Conservation (phyloP, 2,797 vertebrate genomes). For the Cossypha dichroa region DNA sequence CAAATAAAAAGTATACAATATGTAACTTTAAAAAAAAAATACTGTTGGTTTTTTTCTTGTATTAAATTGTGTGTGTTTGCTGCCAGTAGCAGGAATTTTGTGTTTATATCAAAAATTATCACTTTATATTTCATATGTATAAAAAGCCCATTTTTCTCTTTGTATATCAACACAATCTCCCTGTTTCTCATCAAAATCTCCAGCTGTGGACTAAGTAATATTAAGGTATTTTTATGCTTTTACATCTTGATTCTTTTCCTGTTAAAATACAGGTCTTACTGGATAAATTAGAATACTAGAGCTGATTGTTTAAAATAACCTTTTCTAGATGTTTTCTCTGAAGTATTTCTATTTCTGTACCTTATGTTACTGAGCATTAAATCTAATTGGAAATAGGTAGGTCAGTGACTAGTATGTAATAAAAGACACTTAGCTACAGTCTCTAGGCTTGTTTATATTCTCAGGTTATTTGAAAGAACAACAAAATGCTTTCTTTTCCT, state of each 20-base stretch:
- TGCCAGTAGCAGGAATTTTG: background rate
- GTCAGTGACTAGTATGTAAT: background rate
- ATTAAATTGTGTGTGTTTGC: background rate
- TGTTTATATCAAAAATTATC: background rate
- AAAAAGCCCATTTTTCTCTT: slow-evolving; percentile 24
- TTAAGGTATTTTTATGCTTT: background rate
- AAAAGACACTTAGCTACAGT: background rate
- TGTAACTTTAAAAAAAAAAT: background rate
- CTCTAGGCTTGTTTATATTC: background rate
- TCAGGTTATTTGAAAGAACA: background rate
- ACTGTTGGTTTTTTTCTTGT: background rate
- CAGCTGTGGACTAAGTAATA: slow-evolving; percentile 13
- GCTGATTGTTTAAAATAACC: background rate
- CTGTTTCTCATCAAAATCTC: background rate
- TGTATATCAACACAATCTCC: background rate
- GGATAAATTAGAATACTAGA: slow-evolving; percentile 33
- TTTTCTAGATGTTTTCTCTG: slow-evolving; percentile 17
- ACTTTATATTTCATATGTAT: background rate
- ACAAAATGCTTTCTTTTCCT: background rate
- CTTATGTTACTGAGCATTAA: background rate
- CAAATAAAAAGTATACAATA: background rate
- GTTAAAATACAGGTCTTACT: background rate
- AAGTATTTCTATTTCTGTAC: slow-evolving; percentile 31
- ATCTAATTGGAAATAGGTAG: background rate
- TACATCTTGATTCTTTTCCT: background rate